Evolutionary conservation across 2,113 vertebrate genomes (phyloP).

Genomic region (Sylvilagus bachmani): DNA sequence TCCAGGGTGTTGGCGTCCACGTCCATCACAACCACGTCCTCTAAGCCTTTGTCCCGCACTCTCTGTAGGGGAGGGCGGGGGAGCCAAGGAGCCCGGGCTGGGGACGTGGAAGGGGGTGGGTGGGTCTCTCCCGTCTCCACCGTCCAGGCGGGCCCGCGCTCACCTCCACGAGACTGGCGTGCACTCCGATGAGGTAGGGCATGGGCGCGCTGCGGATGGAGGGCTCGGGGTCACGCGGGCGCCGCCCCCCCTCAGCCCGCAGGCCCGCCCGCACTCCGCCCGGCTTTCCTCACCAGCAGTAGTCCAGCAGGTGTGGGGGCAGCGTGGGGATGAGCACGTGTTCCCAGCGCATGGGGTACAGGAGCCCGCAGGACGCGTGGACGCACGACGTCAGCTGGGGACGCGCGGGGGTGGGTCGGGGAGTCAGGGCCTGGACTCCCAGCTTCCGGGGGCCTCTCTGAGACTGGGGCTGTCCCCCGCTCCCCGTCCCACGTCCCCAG

Average conservation of each 20-base stretch:
- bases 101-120: background rate
- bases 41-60: slow-evolving; percentile 90
- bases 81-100: background rate
- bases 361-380: slow-evolving; percentile 91
- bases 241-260: background rate
- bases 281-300: slow-evolving; percentile 91
- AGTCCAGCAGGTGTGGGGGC: slow-evolving; percentile 94
- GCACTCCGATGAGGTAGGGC: slow-evolving; percentile 95
- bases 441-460: background rate
- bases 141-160: background rate
- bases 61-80: slow-evolving; percentile 82
- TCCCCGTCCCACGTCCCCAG: background rate
- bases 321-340: slow-evolving; percentile 96
- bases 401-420: background rate
- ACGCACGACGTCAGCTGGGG: slow-evolving; percentile 93
- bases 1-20: slow-evolving; percentile 94
- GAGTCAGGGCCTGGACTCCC: background rate
- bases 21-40: slow-evolving; percentile 95
- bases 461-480: background rate
- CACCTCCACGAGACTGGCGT: slow-evolving; percentile 94
- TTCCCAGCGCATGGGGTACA: slow-evolving; percentile 96
- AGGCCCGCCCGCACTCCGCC: no score
- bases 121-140: background rate
- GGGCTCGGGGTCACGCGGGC: background rate
- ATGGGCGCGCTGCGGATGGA: slow-evolving; percentile 91